Evolutionary conservation across 2,888 invertebrate species (phyloP).

Genomic region (Asteroscopus sphinx): DNA sequence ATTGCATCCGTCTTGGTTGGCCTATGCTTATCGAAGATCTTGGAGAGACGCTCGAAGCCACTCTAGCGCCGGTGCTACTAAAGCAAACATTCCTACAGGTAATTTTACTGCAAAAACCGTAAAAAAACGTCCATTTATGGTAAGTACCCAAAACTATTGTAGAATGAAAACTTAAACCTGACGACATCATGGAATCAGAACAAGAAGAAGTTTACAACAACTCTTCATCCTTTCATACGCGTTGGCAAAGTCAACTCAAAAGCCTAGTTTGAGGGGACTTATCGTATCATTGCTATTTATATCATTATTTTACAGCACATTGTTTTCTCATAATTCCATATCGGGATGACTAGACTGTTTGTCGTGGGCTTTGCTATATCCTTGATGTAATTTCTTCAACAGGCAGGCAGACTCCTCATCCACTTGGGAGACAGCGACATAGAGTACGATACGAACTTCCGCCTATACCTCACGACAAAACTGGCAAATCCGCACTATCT

Average conservation of each 20-base stretch:
- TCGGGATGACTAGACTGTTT: too few relatives aligned
- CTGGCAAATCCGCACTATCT: conserved; percentile 97
- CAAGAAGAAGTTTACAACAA: too few relatives aligned
- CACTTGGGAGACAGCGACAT: conserved; percentile 96
- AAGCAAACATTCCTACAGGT: conserved; percentile 94
- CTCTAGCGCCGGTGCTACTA: conserved; percentile 94
- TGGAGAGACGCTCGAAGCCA: conserved; percentile 96
- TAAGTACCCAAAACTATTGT: too few relatives aligned
- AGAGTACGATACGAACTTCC: conserved; percentile 96
- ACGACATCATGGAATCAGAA: too few relatives aligned
- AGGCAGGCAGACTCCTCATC: conserved; percentile 95
- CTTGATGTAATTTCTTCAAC: conserved; percentile 11
- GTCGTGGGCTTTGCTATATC: not conserved
- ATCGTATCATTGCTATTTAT: too few relatives aligned
- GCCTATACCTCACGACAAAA: conserved; percentile 97
- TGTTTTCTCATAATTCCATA: too few relatives aligned
- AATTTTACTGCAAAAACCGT: conserved; percentile 26
- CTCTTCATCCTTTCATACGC: too few relatives aligned
- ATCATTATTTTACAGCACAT: too few relatives aligned
- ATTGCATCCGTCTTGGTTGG: conserved; percentile 94
- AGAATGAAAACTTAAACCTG: too few relatives aligned
- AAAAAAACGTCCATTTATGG: too few relatives aligned
- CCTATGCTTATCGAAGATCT: conserved; percentile 97
- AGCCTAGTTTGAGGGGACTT: too few relatives aligned
- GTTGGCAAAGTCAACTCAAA: too few relatives aligned